These are phyloP conservation scores for Rhimphoctona megacephalus DNA, from an alignment of 2,888 invertebrate genomes.

Conservation along the genomic window DNA sequence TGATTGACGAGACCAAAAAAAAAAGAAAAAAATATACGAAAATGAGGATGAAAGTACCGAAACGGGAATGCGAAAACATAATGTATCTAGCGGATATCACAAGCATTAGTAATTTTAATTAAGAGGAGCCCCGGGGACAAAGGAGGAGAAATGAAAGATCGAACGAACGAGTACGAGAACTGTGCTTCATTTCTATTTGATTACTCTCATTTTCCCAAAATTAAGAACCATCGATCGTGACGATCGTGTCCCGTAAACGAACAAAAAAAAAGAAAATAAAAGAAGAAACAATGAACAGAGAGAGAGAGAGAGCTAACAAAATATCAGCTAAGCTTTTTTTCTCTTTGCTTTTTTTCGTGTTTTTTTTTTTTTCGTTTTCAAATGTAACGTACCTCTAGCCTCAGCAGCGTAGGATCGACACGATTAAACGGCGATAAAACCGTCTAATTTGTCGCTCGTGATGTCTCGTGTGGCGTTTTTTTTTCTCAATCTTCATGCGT, in stretches of 20 bases:
- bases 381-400: slow-evolving; percentile 82
- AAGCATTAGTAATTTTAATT: slow-evolving; percentile 49
- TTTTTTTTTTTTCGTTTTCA: slow-evolving; percentile 68
- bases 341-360: slow-evolving; percentile 29
- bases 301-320: slow-evolving; percentile 74
- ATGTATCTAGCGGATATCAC: slow-evolving; percentile 28
- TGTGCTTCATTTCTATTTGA: slow-evolving; percentile 41
- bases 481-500: slow-evolving; percentile 82
- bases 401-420: slow-evolving; percentile 81
- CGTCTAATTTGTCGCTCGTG: slow-evolving; percentile 80
- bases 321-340: slow-evolving; percentile 80
- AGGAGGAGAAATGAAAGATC: slow-evolving; percentile 63
- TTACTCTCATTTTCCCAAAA: slow-evolving; percentile 14
- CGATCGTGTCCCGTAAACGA: slow-evolving; percentile 33
- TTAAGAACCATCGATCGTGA: slow-evolving; percentile 38
- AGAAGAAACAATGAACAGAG: slow-evolving; percentile 36
- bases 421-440: slow-evolving; percentile 79
- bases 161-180: slow-evolving; percentile 62
- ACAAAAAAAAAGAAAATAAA: slow-evolving; percentile 1
- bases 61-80: slow-evolving; percentile 15
- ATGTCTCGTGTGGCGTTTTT: slow-evolving; percentile 78
- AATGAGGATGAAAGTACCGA: slow-evolving; percentile 46
- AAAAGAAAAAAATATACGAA: slow-evolving; percentile 12
- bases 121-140: slow-evolving; percentile 36
- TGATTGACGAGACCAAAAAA: not conserved